Conservation (phyloP, 37 sponge, comb jelly and placozoan genomes). For the Halichondria panicea region DNA sequence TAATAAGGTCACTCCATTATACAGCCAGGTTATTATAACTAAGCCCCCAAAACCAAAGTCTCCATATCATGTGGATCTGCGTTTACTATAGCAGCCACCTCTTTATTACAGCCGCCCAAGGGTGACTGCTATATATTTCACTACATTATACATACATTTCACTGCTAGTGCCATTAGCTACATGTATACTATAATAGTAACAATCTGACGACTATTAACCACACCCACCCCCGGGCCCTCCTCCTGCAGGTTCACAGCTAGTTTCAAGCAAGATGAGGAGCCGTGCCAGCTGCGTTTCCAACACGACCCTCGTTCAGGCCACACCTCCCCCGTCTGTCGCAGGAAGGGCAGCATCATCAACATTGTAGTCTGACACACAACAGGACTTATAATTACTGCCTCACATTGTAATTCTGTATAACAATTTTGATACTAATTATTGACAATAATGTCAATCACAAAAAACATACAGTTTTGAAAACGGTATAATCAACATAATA, state of each 20-base stretch:
- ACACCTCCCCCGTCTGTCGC: slow-evolving; percentile 31
- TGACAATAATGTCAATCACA: not conserved
- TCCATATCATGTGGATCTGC: no score
- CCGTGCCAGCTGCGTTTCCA: slow-evolving; percentile 39
- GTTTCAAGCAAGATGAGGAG: slow-evolving; percentile 34
- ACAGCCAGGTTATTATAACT: no score
- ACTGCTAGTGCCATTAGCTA: not conserved
- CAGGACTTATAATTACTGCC: not conserved
- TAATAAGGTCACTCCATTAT: not conserved
- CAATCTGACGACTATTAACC: no score
- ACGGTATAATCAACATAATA: not conserved
- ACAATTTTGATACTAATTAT: not conserved
- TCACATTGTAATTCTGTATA: no score
- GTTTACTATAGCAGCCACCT: no score
- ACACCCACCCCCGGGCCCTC: no score
- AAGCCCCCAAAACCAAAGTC: no score
- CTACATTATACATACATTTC: not conserved
- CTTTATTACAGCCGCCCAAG: not conserved
- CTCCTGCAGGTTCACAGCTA: slow-evolving; percentile 23
- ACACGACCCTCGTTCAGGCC: slow-evolving; percentile 22
- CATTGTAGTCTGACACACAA: slow-evolving; percentile 8
- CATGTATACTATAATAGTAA: not conserved
- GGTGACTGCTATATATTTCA: not conserved
- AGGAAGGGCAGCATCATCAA: slow-evolving; percentile 44
- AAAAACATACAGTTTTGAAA: not conserved